Base-by-base conservation (phyloP, 2,888 invertebrate genomes). In the Lasioglossum morio region DNA sequence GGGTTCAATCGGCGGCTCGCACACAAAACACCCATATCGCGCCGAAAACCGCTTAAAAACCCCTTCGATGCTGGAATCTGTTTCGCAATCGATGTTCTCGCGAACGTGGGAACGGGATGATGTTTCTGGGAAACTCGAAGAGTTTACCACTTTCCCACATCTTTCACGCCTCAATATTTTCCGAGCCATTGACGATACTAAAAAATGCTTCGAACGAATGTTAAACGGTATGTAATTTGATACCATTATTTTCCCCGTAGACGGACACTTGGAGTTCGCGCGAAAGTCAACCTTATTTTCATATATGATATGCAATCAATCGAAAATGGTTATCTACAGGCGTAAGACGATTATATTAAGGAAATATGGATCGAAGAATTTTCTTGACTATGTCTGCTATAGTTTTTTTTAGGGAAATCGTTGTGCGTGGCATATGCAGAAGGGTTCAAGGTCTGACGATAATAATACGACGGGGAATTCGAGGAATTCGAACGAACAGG, bases 1-100 rank as follows among this genome's bases (percentile, higher is more conserved):
- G 82, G 90, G 89, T 72, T 10, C 75, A 80, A 80, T 82, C 77
- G 40, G 30, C 57, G 30, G 40, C 37, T 37, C 27, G 60, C 72
- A 70, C 69, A 75, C 78, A 76, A 86, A 88, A 82, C 78, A 80
- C 77, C 80, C 87, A 77, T 84, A 87, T 87, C 88, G 80, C 76
- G 77, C 83, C 83, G 43, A 81, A 87, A 78, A 78, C 73, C 79
- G 85, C 72, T 78, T 66, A 8, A 37, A 85, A 77, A 77, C 70
- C 77, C 70, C 46, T 23, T 19, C 78, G 69, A 85, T 78, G 43
- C 43, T 60, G 72, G 48, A 46, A 40, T 60, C 60, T 27, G 23
- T 86, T 86, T 81, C 81, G 72, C 72, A 86, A 85, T 80, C 60
- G 75, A 75, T 57, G 74, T 75, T 48, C 48, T 14, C 76, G 78